Conservation (phyloP, 2,797 vertebrate species). For the Dipus sagitta region DNA sequence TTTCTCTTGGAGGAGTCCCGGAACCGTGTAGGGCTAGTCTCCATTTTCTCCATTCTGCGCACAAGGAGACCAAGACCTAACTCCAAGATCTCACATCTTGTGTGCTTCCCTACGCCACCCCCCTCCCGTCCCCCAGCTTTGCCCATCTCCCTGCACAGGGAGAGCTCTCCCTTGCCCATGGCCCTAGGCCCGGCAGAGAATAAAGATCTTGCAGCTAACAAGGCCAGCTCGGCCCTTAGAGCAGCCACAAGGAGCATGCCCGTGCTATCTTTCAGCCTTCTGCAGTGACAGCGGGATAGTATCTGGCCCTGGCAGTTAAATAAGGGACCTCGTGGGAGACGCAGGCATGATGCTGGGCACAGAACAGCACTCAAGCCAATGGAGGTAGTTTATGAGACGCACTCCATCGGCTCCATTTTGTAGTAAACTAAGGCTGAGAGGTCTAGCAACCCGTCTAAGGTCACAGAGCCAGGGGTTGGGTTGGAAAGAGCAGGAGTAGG, state of each 20-base stretch:
- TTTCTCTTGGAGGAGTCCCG: background rate
- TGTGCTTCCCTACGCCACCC: too few species aligned
- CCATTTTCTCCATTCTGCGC: background rate
- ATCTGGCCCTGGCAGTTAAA: background rate
- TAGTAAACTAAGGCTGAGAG: background rate
- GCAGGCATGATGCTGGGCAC: background rate
- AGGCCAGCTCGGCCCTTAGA: background rate
- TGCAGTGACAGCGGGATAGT: background rate
- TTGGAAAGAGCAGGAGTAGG: too few species aligned
- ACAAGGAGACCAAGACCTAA: background rate
- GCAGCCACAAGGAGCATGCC: background rate
- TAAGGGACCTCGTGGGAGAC: background rate
- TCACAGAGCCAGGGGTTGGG: constrained; percentile 15
- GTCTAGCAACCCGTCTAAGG: background rate
- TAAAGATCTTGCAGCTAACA: background rate
- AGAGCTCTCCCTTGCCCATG: background rate
- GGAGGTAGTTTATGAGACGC: background rate
- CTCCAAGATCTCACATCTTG: background rate
- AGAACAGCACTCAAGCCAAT: background rate
- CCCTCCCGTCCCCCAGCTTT: background rate
- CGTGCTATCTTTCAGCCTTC: background rate
- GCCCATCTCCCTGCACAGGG: background rate
- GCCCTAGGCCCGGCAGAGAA: background rate
- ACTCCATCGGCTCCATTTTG: background rate
- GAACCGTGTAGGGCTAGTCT: background rate